Base-by-base conservation (phyloP, 2,113 vertebrate species). In the Pampusana beccarii region DNA sequence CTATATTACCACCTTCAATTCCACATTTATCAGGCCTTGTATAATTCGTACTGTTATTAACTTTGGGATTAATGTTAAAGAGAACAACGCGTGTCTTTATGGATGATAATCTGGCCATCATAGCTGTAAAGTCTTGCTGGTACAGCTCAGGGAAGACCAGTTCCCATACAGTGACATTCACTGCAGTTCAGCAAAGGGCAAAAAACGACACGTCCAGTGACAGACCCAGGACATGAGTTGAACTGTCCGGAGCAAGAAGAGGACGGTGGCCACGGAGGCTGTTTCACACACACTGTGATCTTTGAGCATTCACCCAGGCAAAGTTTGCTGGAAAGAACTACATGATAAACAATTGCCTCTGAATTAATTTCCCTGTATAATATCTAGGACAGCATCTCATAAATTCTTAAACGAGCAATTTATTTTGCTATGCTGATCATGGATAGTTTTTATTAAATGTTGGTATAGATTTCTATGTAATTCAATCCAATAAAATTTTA, bases 281-380 rank as follows among this genome's bases (percentile, higher is more conserved):
- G 8, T 15, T 34, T 17, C 54, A 40, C 58, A 24, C 0, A 1
- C 7, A 18, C 13, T 0, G 0, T 9, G 17, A 8, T 64, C 73
- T 33, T 9, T 4, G 42, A 53, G 61, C 34, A 10, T 16, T 40
- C 38, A 60, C 12, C 13, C 46, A 50, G 31, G 34, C 20, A 24
- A 82, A 73, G 46, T 2, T 50, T 40, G 36, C 46, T 34, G 25
- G 19, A 40, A 66, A 83, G 25, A 74, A 6, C 40, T 4, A 14
- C 33, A 8, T 1, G 6, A 54, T 23, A 85, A 90, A 58, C 40
- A 60, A 2, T 2, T 19, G 46, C 23, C 14, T 73, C 66, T 60
- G 46, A 88, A 80, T 73, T 64, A 20, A 60, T 58, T 80, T 60
- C 8, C 40, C 60, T 19, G 3, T 4, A 9, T 13, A 28, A 1